phyloP scores from a whole-genome alignment of 2,113 vertebrate species.

The Rousettus leschenaultii region DNA sequence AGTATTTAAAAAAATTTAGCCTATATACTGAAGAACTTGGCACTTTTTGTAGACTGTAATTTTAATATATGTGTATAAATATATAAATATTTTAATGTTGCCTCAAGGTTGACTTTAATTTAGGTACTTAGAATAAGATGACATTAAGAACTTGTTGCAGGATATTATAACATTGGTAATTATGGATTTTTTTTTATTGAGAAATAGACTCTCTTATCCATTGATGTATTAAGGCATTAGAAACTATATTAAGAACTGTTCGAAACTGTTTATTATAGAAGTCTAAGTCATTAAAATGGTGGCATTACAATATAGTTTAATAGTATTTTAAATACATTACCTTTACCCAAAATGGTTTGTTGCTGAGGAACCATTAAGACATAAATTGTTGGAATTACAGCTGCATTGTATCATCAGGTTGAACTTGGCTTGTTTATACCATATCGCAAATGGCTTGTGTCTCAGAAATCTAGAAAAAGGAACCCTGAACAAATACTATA shows the following conservation, averaged over 20 bases:
- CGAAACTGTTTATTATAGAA: not conserved
- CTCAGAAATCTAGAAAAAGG: not conserved
- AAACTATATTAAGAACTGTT: conserved; percentile 51
- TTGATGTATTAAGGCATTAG: conserved; percentile 26
- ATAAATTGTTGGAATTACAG: not conserved
- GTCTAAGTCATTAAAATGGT: not conserved
- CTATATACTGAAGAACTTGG: conserved; percentile 27
- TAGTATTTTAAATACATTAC: not conserved
- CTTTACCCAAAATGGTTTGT: not conserved
- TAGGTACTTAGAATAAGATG: conserved; percentile 58
- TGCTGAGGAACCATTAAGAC: not conserved
- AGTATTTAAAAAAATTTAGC: conserved; percentile 75
- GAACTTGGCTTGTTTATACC: not conserved
- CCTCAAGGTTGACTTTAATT: conserved; percentile 73
- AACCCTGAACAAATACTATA: not conserved
- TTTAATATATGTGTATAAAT: conserved; percentile 27
- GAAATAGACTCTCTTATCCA: conserved; percentile 47
- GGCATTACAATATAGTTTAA: not conserved
- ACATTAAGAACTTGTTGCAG: conserved; percentile 61
- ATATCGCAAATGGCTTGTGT: not conserved
- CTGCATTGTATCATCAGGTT: not conserved
- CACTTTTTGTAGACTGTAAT: conserved; percentile 45
- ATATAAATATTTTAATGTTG: conserved; percentile 18
- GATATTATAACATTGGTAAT: conserved; percentile 61
- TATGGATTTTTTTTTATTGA: conserved; percentile 51